These are phyloP conservation scores for Syrista parreyssii DNA, from an alignment of 2,888 invertebrate species.

Conservation along the genomic window DNA sequence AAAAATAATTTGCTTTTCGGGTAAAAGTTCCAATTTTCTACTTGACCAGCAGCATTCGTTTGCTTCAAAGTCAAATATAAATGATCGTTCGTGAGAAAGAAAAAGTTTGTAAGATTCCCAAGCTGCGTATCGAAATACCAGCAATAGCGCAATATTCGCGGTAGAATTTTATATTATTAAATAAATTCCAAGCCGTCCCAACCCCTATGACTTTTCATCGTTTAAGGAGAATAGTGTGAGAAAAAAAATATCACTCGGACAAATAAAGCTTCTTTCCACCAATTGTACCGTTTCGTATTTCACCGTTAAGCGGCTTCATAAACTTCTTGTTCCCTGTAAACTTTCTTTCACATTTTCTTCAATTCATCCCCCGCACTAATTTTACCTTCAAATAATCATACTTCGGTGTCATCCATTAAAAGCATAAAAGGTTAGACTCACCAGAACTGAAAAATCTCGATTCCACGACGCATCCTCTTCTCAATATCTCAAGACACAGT, in stretches of 20 bases:
- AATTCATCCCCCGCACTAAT: not conserved
- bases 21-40: not conserved
- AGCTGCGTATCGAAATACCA: not conserved
- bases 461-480: not conserved
- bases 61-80: not conserved
- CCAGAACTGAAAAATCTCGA: not conserved
- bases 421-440: not conserved
- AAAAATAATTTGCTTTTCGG: not conserved
- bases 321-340: not conserved
- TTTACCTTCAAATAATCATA: not conserved
- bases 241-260: not conserved
- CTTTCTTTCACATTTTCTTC: not conserved
- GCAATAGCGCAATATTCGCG: not conserved
- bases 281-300: not conserved
- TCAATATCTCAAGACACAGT: not conserved
- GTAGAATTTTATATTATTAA: not conserved
- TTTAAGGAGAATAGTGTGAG: not conserved
- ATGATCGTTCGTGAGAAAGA: not conserved
- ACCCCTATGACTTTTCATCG: not conserved
- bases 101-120: not conserved
- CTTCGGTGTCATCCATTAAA: not conserved
- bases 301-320: not conserved
- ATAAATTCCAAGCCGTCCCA: not conserved
- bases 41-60: not conserved
- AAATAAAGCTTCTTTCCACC: not conserved